Evolutionary conservation across 2,113 vertebrate genomes (phyloP).

Genomic region (Hypanus sabinus): DNA sequence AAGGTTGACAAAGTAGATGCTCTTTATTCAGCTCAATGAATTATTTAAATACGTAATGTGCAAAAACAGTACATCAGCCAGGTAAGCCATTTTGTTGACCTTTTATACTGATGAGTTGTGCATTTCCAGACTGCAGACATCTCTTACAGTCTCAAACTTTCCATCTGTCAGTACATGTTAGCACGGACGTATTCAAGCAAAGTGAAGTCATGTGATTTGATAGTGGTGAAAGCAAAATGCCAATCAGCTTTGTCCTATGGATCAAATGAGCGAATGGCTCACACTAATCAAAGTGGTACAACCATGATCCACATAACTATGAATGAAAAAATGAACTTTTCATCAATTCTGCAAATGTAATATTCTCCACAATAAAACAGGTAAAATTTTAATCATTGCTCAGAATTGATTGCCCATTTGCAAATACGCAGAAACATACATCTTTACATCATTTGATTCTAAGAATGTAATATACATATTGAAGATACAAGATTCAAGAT

Average conservation of each 20-base stretch:
- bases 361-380: neutral
- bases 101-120: neutral
- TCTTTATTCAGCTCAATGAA: neutral
- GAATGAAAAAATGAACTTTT: neutral
- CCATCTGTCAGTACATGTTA: neutral
- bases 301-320: neutral
- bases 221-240: neutral
- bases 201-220: neutral
- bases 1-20: neutral
- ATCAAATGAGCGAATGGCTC: neutral
- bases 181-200: neutral
- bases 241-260: neutral
- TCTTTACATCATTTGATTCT: neutral
- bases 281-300: neutral
- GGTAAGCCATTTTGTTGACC: neutral
- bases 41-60: conserved; percentile 22
- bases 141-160: neutral
- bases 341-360: neutral
- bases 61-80: neutral
- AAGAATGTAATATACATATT: neutral
- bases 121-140: neutral
- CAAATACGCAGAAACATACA: neutral
- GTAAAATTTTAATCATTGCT: neutral
- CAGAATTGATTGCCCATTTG: neutral
- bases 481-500: no score